A percentile compares a stretch with the other conserved stretches of the same genome.
Conservation (phyloP, 2,797 vertebrate genomes). For the Dallia pectoralis region DNA sequence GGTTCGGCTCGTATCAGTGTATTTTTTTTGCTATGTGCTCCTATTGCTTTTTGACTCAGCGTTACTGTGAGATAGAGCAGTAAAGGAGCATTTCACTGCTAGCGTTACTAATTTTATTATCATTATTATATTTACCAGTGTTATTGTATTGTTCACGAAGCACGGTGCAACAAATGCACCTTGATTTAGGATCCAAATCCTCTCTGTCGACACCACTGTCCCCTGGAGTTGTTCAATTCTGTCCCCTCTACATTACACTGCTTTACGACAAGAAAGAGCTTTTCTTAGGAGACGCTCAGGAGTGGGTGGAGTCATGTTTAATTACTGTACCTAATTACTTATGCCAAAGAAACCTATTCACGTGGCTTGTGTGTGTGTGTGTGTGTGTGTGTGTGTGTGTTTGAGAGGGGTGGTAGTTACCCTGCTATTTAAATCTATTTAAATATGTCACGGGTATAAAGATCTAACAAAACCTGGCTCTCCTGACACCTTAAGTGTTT, state of each 20-base stretch:
- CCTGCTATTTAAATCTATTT: constrained; percentile 55
- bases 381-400: too few species aligned
- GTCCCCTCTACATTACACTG: background rate
- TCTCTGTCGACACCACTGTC: background rate
- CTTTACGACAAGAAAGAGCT: constrained; percentile 8
- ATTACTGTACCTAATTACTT: constrained; percentile 65
- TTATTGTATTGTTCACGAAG: too few species aligned
- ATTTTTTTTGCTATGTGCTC: too few species aligned
- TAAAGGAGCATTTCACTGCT: too few species aligned
- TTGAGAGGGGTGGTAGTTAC: constrained; percentile 43
- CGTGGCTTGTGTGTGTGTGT: constrained; percentile 40
- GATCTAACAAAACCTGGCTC: constrained; percentile 51
- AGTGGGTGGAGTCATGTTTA: constrained; percentile 59
- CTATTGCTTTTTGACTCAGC: too few species aligned
- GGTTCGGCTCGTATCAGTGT: too few species aligned
- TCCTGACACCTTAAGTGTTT: constrained; percentile 62
- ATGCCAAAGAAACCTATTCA: constrained; percentile 57
- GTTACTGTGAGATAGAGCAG: too few species aligned
- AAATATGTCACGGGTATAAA: constrained; percentile 47
- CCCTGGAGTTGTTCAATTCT: background rate
- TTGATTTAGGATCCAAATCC: too few species aligned
- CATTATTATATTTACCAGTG: too few species aligned
- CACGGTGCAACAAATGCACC: too few species aligned
- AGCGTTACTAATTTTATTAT: too few species aligned
- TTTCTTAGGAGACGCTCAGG: constrained; percentile 37